Evolutionary conservation across 2,797 vertebrate species (phyloP).

Genomic region (Chaetophractus vellerosus): DNA sequence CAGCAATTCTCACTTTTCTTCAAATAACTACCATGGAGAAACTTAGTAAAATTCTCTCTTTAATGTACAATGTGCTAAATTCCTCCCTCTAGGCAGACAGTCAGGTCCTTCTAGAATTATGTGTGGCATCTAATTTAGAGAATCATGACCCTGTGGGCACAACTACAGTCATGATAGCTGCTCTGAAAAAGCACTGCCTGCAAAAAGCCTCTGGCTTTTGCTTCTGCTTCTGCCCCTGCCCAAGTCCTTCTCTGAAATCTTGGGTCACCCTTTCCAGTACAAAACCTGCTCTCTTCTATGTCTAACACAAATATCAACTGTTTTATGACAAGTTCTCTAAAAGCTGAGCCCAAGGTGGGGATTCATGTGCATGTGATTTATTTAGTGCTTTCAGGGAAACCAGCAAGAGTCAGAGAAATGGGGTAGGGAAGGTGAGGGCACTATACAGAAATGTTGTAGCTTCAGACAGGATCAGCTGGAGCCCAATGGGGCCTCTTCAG

Average conservation of each 20-base stretch:
- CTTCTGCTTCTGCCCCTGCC: not conserved
- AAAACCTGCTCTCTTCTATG: not conserved
- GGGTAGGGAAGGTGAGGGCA: not conserved
- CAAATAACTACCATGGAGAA: not conserved
- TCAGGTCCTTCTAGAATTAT: not conserved
- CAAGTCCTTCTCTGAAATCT: slow-evolving; percentile 37
- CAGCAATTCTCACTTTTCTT: not conserved
- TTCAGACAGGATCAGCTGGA: not conserved
- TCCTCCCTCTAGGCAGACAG: not conserved
- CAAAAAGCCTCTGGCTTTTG: slow-evolving; percentile 18
- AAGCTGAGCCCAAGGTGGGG: not conserved
- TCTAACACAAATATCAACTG: slow-evolving; percentile 23
- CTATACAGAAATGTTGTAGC: not conserved
- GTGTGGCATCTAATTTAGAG: not conserved
- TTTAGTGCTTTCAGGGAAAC: not conserved
- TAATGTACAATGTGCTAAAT: not conserved
- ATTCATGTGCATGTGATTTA: not conserved
- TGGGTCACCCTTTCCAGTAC: not conserved
- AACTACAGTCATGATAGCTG: not conserved
- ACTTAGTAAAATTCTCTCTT: not conserved
- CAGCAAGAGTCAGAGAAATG: slow-evolving; percentile 17
- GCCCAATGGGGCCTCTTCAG: not conserved
- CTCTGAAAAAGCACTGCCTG: not conserved
- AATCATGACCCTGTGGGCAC: not conserved
- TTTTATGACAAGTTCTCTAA: not conserved